Conservation (phyloP, 2,113 vertebrate genomes). For the Typhlomys cinereus region DNA sequence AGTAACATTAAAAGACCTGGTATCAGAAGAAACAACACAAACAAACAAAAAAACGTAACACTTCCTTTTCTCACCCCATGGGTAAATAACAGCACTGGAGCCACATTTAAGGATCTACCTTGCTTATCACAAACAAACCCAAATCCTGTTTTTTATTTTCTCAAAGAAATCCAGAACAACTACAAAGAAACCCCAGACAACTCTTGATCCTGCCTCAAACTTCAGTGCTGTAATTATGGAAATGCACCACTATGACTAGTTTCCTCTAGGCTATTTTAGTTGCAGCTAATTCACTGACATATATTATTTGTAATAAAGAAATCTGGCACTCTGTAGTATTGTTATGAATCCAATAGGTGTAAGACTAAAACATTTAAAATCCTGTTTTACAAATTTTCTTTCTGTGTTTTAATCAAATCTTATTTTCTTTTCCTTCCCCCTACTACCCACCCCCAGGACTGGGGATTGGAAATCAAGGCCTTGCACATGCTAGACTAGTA, state of each 20-base stretch:
- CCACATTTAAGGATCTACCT: not conserved
- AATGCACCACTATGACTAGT: not conserved
- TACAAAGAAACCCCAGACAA: not conserved
- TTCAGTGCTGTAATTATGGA: not conserved
- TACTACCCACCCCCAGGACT: too few relatives aligned
- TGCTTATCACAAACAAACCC: conserved; percentile 14
- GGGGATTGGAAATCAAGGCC: not conserved
- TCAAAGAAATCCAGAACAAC: conserved; percentile 35
- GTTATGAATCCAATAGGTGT: not conserved
- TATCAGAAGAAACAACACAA: not conserved
- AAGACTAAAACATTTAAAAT: conserved; percentile 16
- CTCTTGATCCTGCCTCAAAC: not conserved
- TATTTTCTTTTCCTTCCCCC: not conserved
- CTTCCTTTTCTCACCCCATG: not conserved
- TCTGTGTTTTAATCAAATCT: not conserved
- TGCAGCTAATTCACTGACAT: not conserved
- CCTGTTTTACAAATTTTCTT: not conserved
- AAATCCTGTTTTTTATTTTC: not conserved
- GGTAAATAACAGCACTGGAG: not conserved
- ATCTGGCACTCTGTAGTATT: not conserved
- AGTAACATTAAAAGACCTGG: not conserved
- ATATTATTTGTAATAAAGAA: not conserved
- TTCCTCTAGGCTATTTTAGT: not conserved
- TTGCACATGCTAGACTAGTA: not conserved
- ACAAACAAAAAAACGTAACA: not conserved